Base-by-base conservation (phyloP, 1,140 invertebrate species). In the Megalonaias nervosa region DNA sequence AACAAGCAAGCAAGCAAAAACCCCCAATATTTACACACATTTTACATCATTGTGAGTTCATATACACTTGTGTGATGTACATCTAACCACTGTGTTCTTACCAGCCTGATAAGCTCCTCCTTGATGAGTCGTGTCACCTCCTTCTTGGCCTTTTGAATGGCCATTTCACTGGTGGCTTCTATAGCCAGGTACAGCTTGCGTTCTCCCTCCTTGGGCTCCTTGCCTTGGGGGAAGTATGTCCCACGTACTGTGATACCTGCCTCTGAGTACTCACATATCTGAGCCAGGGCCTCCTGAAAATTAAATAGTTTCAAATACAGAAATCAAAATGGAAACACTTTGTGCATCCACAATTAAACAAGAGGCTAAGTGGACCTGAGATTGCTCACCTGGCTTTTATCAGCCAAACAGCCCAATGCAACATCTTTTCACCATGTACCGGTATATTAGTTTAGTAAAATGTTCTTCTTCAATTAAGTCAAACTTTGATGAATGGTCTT, bases 251-350 rank as follows among this genome's bases (percentile, higher is more conserved):
- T 99, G 31, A 99, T 96, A 67, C 98, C 98, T 5, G 98, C 98
- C 91, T 99, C 99, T 0, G 98, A 99, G 91, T 99, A 99, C 90
- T 99, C 99, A 26, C 97, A 97, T 82, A 99, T 99, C 87, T 99
- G 97, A 2, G 97, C 97, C 70, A 99, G 91, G 2, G 98, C 97
- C 92, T 99, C 98, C 94, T 95, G 90, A 6, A 90, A 91, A 6
- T 48, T 6, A 31, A 1, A 31, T 31, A 48, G 38, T 48, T 11
- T 48, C 38, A 48, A 48, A 48, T 48, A 48, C 9, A 48, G 38
- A 48, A 48, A 48, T 48, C 11, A 9, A 48, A 48, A 48, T 11
- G 11, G 4, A 48, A 48, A 48, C 6, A 48, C 38, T 48, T 48
- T 48, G 4, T 48, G 38, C 38, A 48, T 48, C 38, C 6, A 6